Conservation (phyloP, 92 coral and sea anemone species). For the Palythoa grandiflora region DNA sequence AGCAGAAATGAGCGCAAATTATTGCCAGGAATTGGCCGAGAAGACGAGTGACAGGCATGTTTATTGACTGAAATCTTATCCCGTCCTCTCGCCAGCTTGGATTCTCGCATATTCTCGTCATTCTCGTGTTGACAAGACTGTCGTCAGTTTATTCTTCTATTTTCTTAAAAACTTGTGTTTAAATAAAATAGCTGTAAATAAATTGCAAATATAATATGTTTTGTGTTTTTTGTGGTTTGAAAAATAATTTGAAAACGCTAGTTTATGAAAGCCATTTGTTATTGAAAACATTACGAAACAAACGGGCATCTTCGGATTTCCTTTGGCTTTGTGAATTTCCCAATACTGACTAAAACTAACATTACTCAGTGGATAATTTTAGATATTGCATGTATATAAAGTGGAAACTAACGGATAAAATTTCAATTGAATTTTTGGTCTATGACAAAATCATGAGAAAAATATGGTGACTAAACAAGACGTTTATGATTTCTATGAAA, state of each 20-base stretch:
- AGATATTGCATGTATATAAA: constrained; percentile 16
- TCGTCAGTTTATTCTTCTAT: constrained; percentile 13
- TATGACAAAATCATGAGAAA: not conserved
- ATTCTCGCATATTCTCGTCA: constrained; percentile 17
- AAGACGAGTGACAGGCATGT: constrained; percentile 23
- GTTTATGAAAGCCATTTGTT: constrained; percentile 7
- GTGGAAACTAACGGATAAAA: constrained; percentile 4
- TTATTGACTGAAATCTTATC: constrained; percentile 28
- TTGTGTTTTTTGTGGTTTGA: constrained; percentile 13
- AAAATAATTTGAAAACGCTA: constrained; percentile 11
- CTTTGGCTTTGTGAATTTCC: not conserved
- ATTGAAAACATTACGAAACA: constrained; percentile 7
- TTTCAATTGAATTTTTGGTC: constrained; percentile 20
- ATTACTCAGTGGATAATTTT: not conserved
- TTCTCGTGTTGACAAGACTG: constrained; percentile 1
- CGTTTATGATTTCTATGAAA: constrained; percentile 22
- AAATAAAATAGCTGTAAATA: constrained; percentile 15
- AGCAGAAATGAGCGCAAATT: constrained; percentile 22
- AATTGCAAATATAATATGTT: not conserved
- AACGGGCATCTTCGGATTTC: not conserved
- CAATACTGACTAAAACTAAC: not conserved
- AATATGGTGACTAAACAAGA: constrained; percentile 30
- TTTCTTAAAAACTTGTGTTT: constrained; percentile 13
- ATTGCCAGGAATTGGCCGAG: constrained; percentile 5
- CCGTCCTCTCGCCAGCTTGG: constrained; percentile 7